phyloP scores from a whole-genome alignment of 1,140 invertebrate genomes.

The Hypothenemus hampei region DNA sequence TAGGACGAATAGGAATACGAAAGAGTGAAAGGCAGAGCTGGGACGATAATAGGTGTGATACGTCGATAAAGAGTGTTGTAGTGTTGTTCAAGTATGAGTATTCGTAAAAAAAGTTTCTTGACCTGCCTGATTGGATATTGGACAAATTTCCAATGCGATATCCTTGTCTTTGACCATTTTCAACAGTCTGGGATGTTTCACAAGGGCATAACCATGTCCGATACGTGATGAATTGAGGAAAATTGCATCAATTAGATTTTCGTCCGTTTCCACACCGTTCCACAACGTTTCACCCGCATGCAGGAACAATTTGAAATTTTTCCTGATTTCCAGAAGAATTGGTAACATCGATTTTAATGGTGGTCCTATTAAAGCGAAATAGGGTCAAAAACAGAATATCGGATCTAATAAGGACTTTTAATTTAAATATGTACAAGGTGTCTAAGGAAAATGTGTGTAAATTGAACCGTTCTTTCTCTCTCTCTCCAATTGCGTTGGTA shows the following conservation, averaged over 20 bases:
- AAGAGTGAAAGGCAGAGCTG: too few species aligned
- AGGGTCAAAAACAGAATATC: too few species aligned
- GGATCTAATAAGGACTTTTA: too few species aligned
- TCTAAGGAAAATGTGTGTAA: too few species aligned
- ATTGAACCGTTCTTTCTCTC: too few species aligned
- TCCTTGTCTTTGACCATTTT: conserved; percentile 55
- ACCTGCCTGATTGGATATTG: conserved; percentile 75
- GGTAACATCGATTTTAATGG: conserved; percentile 58
- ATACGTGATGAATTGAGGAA: conserved; percentile 60
- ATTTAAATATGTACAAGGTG: too few species aligned
- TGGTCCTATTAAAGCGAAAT: too few species aligned
- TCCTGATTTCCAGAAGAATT: conserved; percentile 49
- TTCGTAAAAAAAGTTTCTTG: too few species aligned
- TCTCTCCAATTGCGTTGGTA: too few species aligned
- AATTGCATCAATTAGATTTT: conserved; percentile 66
- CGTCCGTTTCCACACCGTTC: conserved; percentile 58
- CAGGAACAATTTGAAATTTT: conserved; percentile 58
- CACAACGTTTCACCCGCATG: conserved; percentile 78
- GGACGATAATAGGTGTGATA: too few species aligned
- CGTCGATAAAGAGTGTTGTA: too few species aligned
- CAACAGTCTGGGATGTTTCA: conserved; percentile 68
- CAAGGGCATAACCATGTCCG: conserved; percentile 60
- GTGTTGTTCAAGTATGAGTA: background rate
- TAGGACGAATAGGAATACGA: too few species aligned
- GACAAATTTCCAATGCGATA: conserved; percentile 77